These are phyloP conservation scores for Hemichromis elongatus DNA, from an alignment of 2,113 vertebrate genomes.

Conservation along the genomic window DNA sequence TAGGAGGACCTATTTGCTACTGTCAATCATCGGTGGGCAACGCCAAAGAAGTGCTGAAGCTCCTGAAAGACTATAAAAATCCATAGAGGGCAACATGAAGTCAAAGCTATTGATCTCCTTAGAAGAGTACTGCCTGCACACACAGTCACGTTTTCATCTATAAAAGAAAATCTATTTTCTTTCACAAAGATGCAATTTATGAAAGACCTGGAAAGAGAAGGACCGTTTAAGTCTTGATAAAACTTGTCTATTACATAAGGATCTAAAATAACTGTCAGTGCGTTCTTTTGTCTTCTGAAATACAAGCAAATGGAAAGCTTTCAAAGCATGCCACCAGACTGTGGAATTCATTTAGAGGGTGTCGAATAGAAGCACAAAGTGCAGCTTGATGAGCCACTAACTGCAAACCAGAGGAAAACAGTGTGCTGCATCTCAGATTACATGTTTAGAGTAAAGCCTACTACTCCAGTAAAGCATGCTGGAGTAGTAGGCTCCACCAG, in stretches of 20 bases:
- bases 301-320: constrained; percentile 7
- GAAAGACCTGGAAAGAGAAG: neutral
- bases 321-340: constrained; percentile 9
- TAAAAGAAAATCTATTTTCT: neutral
- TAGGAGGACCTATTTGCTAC: neutral
- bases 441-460: constrained; percentile 7
- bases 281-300: neutral
- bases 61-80: neutral
- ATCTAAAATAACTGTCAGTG: neutral
- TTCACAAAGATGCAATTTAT: neutral
- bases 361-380: neutral
- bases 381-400: neutral
- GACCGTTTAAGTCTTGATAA: neutral
- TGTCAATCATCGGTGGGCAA: neutral
- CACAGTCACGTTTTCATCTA: neutral
- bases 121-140: neutral
- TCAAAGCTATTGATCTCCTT: neutral
- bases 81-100: neutral
- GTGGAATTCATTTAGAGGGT: neutral
- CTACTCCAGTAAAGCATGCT: neutral
- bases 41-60: neutral
- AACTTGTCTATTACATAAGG: neutral
- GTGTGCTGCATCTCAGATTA: constrained; percentile 16
- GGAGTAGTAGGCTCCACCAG: neutral
- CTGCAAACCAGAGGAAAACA: constrained; percentile 32